Evolutionary conservation across 2,113 vertebrate species (phyloP).

Genomic region (Chaetodon trifascialis): DNA sequence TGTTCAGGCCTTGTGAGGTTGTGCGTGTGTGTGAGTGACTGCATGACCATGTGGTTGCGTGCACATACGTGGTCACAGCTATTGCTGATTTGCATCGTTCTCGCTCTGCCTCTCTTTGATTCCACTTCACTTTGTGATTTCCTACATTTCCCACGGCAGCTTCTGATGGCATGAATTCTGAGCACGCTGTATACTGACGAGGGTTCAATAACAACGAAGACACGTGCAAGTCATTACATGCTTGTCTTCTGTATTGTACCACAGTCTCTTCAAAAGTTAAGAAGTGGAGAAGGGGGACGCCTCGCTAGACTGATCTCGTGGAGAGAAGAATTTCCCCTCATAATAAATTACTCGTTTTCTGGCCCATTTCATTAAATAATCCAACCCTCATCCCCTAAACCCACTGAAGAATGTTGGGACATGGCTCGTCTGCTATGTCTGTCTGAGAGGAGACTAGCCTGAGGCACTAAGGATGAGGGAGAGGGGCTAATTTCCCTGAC

Average conservation of each 20-base stretch:
- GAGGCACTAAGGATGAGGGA: background rate
- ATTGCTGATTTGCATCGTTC: background rate
- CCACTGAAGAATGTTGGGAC: background rate
- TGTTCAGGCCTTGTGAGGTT: background rate
- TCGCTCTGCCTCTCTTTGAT: background rate
- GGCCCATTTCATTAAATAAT: slow-evolving; percentile 36
- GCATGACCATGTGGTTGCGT: too few species aligned
- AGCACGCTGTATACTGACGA: background rate
- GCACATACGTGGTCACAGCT: too few species aligned
- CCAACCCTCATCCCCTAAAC: background rate
- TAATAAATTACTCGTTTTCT: slow-evolving; percentile 17
- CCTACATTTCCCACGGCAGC: slow-evolving; percentile 3
- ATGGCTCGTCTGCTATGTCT: background rate
- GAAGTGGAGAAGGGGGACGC: background rate
- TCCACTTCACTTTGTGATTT: background rate
- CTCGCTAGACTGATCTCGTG: background rate
- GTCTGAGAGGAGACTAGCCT: slow-evolving; percentile 39
- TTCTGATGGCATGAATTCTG: background rate
- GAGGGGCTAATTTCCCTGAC: slow-evolving; percentile 70
- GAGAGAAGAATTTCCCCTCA: background rate
- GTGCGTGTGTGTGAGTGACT: too few species aligned
- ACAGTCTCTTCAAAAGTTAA: background rate
- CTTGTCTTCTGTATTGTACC: background rate
- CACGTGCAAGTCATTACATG: slow-evolving; percentile 10
- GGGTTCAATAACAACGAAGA: background rate